Base-by-base conservation (phyloP, 2,797 vertebrate genomes). In the Tadarida brasiliensis region DNA sequence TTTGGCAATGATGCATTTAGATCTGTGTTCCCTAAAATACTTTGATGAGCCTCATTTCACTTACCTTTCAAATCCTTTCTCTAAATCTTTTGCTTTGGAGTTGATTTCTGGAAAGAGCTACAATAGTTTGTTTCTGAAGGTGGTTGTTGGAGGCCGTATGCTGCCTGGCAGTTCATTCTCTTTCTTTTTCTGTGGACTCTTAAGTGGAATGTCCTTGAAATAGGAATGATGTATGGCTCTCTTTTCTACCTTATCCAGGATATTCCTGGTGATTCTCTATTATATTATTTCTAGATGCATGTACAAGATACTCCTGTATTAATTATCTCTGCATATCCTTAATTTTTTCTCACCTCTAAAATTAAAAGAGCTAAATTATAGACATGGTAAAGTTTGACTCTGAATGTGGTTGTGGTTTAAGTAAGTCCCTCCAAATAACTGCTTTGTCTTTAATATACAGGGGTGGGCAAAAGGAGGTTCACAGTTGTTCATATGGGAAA, bases 311-410 rank as follows among this genome's bases (percentile, higher is more conserved):
- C 15, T 86, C n/a, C 33, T 94, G 22, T n/a, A 61, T 87, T 89
- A 91, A 89, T 89, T 81, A 84, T 59, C 33, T 87, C 26, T 95
- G 54, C 14, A 76, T 80, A 71, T 71, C 33, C 35, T 86, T 87
- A 68, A 80, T 16, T 68, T 96, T 84, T 88, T 39, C 15, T 96
- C 44, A 91, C 26, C 20, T 94, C 56, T 96, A 94, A 93, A 80
- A 89, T 88, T 94, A 33, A 92, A 92, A 87, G 17, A 84, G 7
- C 35, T 59, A 77, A 76, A 78, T 92, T 92, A 83, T 28, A 83
- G 39, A 68, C 14, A 26, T 28, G 30, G 6, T 85, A 30, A 90
- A 84, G 0, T 91, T 91, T 68, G n/a, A 96, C 3, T 93, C 77
- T 77, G 67, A 74, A 89, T 74, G 16, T 65, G 24, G 4, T 35